A percentile compares a stretch with the other conserved stretches of the same genome.
Evolutionary conservation across 2,113 vertebrate genomes (phyloP).

Genomic region (Thinocorus orbignyianus): DNA sequence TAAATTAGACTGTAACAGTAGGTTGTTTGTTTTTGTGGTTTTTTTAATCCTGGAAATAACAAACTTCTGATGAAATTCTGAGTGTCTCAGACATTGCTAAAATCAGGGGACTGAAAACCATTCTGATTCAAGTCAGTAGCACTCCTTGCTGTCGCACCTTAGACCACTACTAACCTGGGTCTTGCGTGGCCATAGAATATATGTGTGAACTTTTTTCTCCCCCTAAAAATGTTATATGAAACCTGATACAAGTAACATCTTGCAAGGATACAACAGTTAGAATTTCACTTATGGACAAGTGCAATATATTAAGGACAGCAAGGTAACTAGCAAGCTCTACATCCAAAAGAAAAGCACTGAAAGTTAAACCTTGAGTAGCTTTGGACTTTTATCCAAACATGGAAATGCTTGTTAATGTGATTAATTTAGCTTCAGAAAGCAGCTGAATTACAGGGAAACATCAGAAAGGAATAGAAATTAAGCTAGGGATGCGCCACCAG

Average conservation of each 20-base stretch:
- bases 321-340: background rate
- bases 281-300: background rate
- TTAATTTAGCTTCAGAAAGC: background rate
- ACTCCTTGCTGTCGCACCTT: background rate
- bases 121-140: accelerated
- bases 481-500: background rate
- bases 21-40: background rate
- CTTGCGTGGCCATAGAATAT: accelerated
- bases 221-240: accelerated
- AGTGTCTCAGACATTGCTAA: background rate
- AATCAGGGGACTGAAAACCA: background rate
- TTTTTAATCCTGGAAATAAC: background rate
- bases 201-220: accelerated
- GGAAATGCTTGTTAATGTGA: background rate
- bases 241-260: background rate
- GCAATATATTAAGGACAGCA: background rate
- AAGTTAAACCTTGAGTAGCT: background rate
- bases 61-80: background rate
- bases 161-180: too few relatives aligned
- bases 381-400: background rate
- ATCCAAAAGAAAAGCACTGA: background rate
- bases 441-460: background rate
- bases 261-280: background rate
- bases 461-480: background rate
- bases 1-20: background rate